phyloP scores from a whole-genome alignment of 1,140 invertebrate species.

The Vollenhovia emeryi region DNA sequence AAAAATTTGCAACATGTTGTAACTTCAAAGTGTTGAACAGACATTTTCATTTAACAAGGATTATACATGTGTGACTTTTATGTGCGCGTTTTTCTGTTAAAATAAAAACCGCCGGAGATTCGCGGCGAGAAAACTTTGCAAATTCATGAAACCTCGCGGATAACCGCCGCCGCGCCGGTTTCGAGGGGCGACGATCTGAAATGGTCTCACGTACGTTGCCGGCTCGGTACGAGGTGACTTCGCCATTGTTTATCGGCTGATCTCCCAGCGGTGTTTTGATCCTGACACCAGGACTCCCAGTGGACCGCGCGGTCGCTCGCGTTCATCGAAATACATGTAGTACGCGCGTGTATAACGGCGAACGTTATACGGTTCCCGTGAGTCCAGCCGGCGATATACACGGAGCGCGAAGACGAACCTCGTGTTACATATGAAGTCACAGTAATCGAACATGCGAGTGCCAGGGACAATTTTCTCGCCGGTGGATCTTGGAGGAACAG shows the following conservation, averaged over 20 bases:
- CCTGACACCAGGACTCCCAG: slow-evolving; percentile 27
- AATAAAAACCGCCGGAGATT: not conserved
- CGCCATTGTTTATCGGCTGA: slow-evolving; percentile 36
- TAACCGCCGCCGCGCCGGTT: too few relatives aligned
- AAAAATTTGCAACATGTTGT: too few relatives aligned
- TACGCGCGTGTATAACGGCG: slow-evolving; percentile 32
- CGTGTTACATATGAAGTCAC: slow-evolving; percentile 11
- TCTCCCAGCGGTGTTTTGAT: slow-evolving; percentile 53
- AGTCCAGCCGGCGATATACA: slow-evolving; percentile 8
- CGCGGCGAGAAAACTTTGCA: not conserved
- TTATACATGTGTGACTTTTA: not conserved
- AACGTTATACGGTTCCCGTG: slow-evolving; percentile 51
- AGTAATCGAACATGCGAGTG: slow-evolving; percentile 45
- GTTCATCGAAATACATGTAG: slow-evolving; percentile 30
- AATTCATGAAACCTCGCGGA: not conserved
- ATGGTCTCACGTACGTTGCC: slow-evolving; percentile 12
- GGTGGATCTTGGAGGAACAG: not conserved
- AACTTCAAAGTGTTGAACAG: too few relatives aligned
- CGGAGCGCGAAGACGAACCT: slow-evolving; percentile 1
- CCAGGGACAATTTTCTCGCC: slow-evolving; percentile 58
- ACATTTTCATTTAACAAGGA: not conserved
- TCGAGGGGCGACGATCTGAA: not conserved
- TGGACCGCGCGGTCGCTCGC: not conserved
- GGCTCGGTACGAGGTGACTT: slow-evolving; percentile 16
- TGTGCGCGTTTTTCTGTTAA: not conserved